These are phyloP conservation scores for Lepas anatifera DNA, from an alignment of 2,888 invertebrate genomes.

Conservation along the genomic window DNA sequence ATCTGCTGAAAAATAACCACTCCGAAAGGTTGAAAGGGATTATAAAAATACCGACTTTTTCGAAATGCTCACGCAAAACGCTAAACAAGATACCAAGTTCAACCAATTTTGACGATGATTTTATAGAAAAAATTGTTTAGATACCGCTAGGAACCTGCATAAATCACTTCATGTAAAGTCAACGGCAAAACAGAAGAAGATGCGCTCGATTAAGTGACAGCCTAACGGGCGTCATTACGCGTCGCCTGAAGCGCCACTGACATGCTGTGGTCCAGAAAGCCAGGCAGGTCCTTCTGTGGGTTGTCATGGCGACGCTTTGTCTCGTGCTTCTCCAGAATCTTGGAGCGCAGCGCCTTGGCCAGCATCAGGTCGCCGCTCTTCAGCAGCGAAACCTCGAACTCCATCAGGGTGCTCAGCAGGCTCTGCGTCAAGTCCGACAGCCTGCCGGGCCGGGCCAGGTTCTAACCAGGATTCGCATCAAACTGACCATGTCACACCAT, in stretches of 20 bases:
- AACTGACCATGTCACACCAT: conserved; percentile 21
- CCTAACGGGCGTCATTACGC: no score
- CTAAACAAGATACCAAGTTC: no score
- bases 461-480: conserved; percentile 20
- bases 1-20: no score
- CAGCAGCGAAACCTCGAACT: conserved; percentile 86
- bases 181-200: no score
- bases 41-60: no score
- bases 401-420: conserved; percentile 69
- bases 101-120: no score
- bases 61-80: no score
- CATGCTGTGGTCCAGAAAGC: conserved; percentile 34
- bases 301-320: conserved; percentile 34
- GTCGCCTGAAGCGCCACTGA: conserved; percentile 74
- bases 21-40: no score
- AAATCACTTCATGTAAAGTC: no score
- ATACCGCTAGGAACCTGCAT: no score
- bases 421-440: conserved; percentile 70
- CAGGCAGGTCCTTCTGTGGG: conserved; percentile 10
- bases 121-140: no score
- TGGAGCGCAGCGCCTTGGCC: conserved; percentile 78
- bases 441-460: conserved; percentile 39
- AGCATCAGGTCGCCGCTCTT: conserved; percentile 81
- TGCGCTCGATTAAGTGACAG: no score
- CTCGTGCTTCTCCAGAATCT: conserved; percentile 73